phyloP scores from a whole-genome alignment of 2,888 invertebrate genomes.

The Stictocephala bisonia region DNA sequence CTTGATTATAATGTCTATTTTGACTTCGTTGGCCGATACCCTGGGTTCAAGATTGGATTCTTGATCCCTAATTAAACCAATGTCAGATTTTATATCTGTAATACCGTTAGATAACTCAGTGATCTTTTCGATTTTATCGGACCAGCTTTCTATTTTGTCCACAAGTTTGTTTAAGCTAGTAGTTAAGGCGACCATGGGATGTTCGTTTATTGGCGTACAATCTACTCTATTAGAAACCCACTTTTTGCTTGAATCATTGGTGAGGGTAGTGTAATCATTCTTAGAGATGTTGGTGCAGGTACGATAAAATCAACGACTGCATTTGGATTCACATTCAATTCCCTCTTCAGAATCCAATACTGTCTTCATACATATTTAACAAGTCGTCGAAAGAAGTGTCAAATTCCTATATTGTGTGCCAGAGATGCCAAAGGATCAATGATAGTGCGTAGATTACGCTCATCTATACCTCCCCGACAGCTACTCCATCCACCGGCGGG shows the following conservation, averaged over 20 bases:
- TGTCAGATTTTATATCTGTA: neutral
- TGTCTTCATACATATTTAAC: neutral
- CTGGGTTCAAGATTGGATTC: slow-evolving; percentile 2
- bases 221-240: neutral
- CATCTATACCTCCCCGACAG: neutral
- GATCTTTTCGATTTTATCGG: slow-evolving; percentile 5
- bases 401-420: neutral
- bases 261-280: neutral
- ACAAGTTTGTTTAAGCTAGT: neutral
- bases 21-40: neutral
- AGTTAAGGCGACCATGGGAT: neutral
- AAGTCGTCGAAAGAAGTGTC: neutral
- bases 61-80: slow-evolving; percentile 1
- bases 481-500: neutral
- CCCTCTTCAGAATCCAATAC: slow-evolving; percentile 8
- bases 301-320: slow-evolving; percentile 9
- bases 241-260: neutral
- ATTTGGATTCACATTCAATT: slow-evolving; percentile 17
- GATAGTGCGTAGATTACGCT: too few relatives aligned
- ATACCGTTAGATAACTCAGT: neutral
- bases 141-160: slow-evolving; percentile 7
- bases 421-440: neutral
- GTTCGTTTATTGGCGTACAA: neutral
- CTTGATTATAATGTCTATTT: neutral
- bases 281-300: neutral